Evolutionary conservation across 2,888 invertebrate species (phyloP), one percentile per base, ranked within the genome.

Genomic region (Apamea anceps): DNA sequence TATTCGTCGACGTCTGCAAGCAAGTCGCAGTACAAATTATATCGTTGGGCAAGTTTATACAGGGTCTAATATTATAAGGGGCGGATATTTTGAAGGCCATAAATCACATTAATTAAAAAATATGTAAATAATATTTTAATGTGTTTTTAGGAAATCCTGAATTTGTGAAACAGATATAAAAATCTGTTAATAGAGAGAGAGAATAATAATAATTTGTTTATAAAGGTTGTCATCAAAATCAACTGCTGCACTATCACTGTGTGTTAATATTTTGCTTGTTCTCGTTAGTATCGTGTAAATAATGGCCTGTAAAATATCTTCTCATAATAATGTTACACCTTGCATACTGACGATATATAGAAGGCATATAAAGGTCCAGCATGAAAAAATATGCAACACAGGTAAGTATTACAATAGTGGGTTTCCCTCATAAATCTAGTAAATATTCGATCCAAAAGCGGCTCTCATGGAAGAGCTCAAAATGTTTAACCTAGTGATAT

Each of bases 401-500:
- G 66, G 72, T 57, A 76, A 74, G 70, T 65, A 78, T 70, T 75
- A 87, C 21, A 82, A 83, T 67, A 81, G 72, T 80, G 72, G 81
- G 63, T 66, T 79, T 82, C 75, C 81, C 77, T 89, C 79, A 81
- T 85, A 89, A 85, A 79, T 85, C 86, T 90, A 91, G 80, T 83
- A 91, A 91, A 90, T 90, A 91, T 90, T 91, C 88, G 88, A 89
- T 91, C 89, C 90, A 91, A 92, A 92, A 92, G 92, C 88, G 83
- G 89, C 85, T 87, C 88, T 90, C 88, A 87, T 90, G 48, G 66
- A 90, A 91, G 92, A 92, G 92, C 91, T 91, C 86, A 79, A 85
- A 90, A 90, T 90, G 85, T 90, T 90, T 92, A 94, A 90, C 90
- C 94, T 95, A 95, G 91, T 95, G 94, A 95, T 95, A 95, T 92